Percentiles rank a stretch among this genome's conserved stretches.
phyloP scores from a whole-genome alignment of 2,888 invertebrate species.

The Sturmia bella region DNA sequence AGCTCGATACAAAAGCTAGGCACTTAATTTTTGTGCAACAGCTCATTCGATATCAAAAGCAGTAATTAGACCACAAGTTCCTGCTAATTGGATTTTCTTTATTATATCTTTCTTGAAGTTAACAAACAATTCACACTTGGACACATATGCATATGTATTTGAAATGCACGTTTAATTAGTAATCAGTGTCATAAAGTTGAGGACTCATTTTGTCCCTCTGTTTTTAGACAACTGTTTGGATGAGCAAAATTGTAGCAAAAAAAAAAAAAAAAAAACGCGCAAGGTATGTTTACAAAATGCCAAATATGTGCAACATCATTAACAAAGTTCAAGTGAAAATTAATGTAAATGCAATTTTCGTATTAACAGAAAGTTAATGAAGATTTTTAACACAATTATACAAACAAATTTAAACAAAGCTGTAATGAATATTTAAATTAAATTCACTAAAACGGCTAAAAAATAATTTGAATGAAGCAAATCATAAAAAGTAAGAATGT shows the following conservation, averaged over 20 bases:
- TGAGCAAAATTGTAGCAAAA: neutral
- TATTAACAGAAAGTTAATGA: slow-evolving; percentile 1
- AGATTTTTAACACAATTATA: neutral
- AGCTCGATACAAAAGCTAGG: too few relatives aligned
- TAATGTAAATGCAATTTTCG: slow-evolving; percentile 9
- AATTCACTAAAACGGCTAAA: too few relatives aligned
- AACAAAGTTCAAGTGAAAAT: slow-evolving; percentile 12
- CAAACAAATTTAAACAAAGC: too few relatives aligned
- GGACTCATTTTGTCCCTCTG: slow-evolving; percentile 6
- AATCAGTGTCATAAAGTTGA: slow-evolving; percentile 33
- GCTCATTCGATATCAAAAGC: too few relatives aligned
- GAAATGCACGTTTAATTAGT: slow-evolving; percentile 20
- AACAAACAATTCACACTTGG: too few relatives aligned
- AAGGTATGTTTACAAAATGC: slow-evolving; percentile 13
- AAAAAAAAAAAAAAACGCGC: neutral
- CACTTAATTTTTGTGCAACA: too few relatives aligned
- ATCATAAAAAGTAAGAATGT: too few relatives aligned
- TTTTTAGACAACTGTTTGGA: neutral
- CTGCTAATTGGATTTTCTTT: too few relatives aligned
- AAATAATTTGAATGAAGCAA: too few relatives aligned
- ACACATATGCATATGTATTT: neutral
- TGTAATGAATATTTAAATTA: too few relatives aligned
- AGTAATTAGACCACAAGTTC: too few relatives aligned
- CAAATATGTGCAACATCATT: neutral
- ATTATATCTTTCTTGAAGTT: neutral